These are phyloP conservation scores for Hyphantria cunea DNA, from an alignment of 1,140 invertebrate species.

Conservation along the genomic window DNA sequence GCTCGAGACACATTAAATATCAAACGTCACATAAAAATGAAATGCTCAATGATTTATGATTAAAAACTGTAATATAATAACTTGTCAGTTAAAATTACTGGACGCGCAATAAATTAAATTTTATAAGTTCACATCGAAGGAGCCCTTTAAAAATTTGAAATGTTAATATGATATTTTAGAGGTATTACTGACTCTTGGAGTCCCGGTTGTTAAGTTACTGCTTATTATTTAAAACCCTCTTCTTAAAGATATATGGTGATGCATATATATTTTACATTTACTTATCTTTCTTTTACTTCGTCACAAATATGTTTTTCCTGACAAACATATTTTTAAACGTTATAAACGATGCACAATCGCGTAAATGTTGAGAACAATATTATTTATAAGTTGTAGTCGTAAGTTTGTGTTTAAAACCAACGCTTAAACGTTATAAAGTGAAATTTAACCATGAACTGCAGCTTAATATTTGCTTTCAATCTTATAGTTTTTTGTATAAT, in stretches of 20 bases:
- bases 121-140: constrained; percentile 52
- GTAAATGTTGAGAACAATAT: too few species aligned
- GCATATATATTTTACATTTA: too few species aligned
- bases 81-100: constrained; percentile 62
- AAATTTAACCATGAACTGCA: too few species aligned
- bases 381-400: too few species aligned
- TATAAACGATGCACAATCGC: too few species aligned
- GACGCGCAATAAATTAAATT: constrained; percentile 63
- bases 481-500: too few species aligned
- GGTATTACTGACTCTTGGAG: constrained; percentile 1
- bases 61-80: constrained; percentile 75
- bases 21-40: constrained; percentile 69
- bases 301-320: too few species aligned
- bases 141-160: constrained; percentile 50
- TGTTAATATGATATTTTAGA: constrained; percentile 44
- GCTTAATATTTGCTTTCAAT: too few species aligned
- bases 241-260: background rate
- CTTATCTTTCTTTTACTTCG: too few species aligned
- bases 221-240: background rate
- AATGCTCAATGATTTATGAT: constrained; percentile 65
- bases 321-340: too few species aligned
- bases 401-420: too few species aligned
- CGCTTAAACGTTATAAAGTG: too few species aligned
- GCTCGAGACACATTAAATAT: constrained; percentile 47
- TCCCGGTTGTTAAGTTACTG: constrained; percentile 5